Percentiles rank a stretch among this genome's conserved stretches.
These are phyloP conservation scores for Scelioninae gen. 2 DNA, from an alignment of 2,888 invertebrate species.

Conservation along the genomic window DNA sequence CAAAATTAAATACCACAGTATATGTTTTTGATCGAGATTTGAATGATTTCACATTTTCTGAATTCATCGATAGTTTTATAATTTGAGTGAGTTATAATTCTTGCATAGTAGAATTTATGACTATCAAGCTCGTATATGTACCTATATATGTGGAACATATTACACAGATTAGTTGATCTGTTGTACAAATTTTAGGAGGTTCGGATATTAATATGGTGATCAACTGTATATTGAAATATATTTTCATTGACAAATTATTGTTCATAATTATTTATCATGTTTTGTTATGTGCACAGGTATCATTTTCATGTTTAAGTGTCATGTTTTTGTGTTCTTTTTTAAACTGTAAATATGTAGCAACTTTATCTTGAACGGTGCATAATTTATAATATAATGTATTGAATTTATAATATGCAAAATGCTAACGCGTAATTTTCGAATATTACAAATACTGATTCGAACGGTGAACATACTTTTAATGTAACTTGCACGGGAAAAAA, in stretches of 20 bases:
- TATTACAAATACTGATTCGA: neutral
- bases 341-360: slow-evolving; percentile 4
- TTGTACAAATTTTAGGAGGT: slow-evolving; percentile 55
- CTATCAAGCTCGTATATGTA: slow-evolving; percentile 41
- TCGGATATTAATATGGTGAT: slow-evolving; percentile 47
- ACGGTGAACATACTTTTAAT: neutral
- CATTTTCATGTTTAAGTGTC: neutral
- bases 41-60: slow-evolving; percentile 5
- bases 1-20: slow-evolving; percentile 19
- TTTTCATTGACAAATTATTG: slow-evolving; percentile 42
- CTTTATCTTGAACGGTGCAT: neutral
- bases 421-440: too few relatives aligned
- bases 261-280: slow-evolving; percentile 36
- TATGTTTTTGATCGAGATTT: slow-evolving; percentile 5
- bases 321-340: neutral
- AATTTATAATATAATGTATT: neutral
- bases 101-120: slow-evolving; percentile 18
- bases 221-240: slow-evolving; percentile 50
- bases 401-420: neutral
- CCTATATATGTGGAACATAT: slow-evolving; percentile 54
- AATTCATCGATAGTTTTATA: slow-evolving; percentile 29
- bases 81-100: slow-evolving; percentile 13
- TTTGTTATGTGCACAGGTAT: slow-evolving; percentile 14
- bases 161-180: slow-evolving; percentile 34
- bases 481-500: too few relatives aligned